Percentiles rank a stretch among this genome's conserved stretches.
Evolutionary conservation across 2,113 vertebrate genomes (phyloP).

Genomic region (mouse (Mus musculus)): GRCm39 chr17:72259501-72260000

Average conservation of each 20-base stretch:
- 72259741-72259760: neutral
- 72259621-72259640: neutral
- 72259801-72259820: neutral
- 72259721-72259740: neutral
- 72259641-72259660: neutral
- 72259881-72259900: neutral
- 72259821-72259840: neutral
- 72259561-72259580: neutral
- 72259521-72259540: neutral
- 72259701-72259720: neutral
- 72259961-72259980: neutral
- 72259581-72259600: neutral
- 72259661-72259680: neutral
- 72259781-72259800: neutral
- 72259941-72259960: neutral
- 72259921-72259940: neutral
- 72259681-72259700: neutral
- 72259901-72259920: neutral
- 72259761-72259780: neutral
- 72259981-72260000: too few species aligned
- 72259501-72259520: neutral
- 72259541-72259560: neutral
- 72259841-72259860: neutral
- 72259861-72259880: neutral
- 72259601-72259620: neutral